A percentile compares a stretch with the other conserved stretches of the same genome.
Conservation (phyloP, 2,888 invertebrate species). For the Eutolmus rufibarbis region DNA sequence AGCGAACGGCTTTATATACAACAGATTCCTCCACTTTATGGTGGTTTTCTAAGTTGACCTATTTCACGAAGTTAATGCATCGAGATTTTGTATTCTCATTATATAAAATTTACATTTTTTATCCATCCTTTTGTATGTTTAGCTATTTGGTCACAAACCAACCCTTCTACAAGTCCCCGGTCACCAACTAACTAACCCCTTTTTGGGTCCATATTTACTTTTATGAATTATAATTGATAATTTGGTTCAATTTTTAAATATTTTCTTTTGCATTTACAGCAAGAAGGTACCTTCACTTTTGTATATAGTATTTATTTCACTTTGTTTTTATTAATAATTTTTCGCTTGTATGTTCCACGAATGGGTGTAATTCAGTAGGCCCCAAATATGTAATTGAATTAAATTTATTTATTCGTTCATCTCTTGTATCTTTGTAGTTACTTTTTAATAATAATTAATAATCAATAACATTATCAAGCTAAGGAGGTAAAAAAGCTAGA, state of each 20-base stretch:
- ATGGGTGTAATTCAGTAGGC: constrained; percentile 12
- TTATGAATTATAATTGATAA: background rate
- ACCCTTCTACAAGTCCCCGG: background rate
- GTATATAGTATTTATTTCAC: background rate
- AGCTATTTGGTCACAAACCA: background rate
- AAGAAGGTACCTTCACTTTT: constrained; percentile 7
- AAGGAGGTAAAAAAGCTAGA: constrained; percentile 34
- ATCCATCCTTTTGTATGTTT: background rate
- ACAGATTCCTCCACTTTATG: background rate
- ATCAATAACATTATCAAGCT: constrained; percentile 16
- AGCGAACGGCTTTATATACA: constrained; percentile 16
- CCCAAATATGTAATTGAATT: constrained; percentile 26
- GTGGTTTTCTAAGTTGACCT: background rate
- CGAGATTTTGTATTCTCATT: background rate
- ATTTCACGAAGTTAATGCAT: background rate
- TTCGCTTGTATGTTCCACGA: background rate
- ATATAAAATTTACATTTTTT: background rate
- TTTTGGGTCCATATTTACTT: background rate
- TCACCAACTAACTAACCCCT: background rate
- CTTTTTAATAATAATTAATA: background rate
- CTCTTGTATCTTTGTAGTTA: background rate
- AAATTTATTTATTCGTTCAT: background rate
- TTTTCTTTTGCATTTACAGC: background rate
- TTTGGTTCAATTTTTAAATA: background rate
- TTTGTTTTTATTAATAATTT: background rate